A percentile compares a stretch with the other conserved stretches of the same genome.
phyloP scores from a whole-genome alignment of 1,140 invertebrate species.

The Bacillus rossius region DNA sequence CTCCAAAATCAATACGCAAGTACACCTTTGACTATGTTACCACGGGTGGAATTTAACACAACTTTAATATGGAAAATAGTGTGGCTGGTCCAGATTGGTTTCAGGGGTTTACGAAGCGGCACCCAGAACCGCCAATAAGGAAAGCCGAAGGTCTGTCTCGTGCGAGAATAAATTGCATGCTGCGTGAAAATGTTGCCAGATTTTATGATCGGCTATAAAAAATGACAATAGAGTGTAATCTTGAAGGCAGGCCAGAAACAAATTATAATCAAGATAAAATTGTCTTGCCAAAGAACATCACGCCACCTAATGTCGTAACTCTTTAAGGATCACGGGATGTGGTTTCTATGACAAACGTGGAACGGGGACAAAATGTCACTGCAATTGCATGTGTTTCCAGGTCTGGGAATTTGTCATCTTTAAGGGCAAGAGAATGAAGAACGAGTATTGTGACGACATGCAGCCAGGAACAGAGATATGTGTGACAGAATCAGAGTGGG shows the following conservation, averaged over 20 bases:
- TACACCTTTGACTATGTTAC: not conserved
- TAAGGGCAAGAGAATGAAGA: not conserved
- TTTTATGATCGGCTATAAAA: not conserved
- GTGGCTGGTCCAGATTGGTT: not conserved
- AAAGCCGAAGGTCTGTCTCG: not conserved
- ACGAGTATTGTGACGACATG: not conserved
- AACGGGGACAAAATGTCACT: not conserved
- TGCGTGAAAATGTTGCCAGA: no score
- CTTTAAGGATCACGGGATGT: not conserved
- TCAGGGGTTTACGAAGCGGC: not conserved
- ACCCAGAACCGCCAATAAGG: not conserved
- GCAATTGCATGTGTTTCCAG: not conserved
- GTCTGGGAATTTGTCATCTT: not conserved
- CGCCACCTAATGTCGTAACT: not conserved
- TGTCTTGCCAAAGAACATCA: not conserved
- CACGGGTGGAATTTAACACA: not conserved
- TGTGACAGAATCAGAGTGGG: not conserved
- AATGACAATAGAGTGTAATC: not conserved
- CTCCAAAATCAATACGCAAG: not conserved
- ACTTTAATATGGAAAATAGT: not conserved
- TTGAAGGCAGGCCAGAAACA: not conserved
- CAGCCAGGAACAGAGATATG: not conserved
- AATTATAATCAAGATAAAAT: not conserved
- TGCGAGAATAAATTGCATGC: not conserved
- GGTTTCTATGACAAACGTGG: not conserved